Evolutionary conservation across 2,797 vertebrate species (phyloP), one percentile per base, ranked within the genome.

Genomic region (Holocentrus rufus): DNA sequence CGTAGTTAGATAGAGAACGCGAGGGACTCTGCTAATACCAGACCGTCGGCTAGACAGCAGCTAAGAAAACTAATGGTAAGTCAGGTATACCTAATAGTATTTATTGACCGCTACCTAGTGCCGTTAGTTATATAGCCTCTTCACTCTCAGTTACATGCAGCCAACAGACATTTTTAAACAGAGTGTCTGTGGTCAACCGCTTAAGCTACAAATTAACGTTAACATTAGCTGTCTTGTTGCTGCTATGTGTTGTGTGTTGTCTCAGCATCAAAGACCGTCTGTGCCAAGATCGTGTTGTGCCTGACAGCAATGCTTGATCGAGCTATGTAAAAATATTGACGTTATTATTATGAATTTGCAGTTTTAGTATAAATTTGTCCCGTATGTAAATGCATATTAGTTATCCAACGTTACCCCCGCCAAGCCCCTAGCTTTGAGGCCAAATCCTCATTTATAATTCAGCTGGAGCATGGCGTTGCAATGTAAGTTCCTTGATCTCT

Each of bases 51-150:
- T 52, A 80, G 17, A 64, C 67, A 68, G 70, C 69, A 46, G 47
- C 25, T 58, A 74, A 44, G 78, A 57, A 84, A 18, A 83, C 85
- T 84, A 47, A 91, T 91, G 90, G 89, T 93, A 77, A 90, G 84
- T 1, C 2, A 55, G 20, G 10, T 58, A 20, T 49, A 46, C 4
- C 7, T 42, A 10, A 6, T 25, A 15, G 1, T 5, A 46, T 74
- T 56, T 23, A 34, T 1, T 44, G 0, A 5, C 5, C 1, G 11
- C 1, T 31, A 18, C 1, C 0, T n/a, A 55, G 13, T 67, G 4
- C 13, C 58, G 18, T 65, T 9, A 22, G 0, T 2, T 17, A 17
- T 14, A 62, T 8, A 60, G 20, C 11, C 1, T 60, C 20, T 60
- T 22, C 34, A 15, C 15, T 39, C 2, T 13, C 4, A 25, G n/a